Evolutionary conservation across 2,797 vertebrate species (phyloP), one percentile per base, ranked within the genome.

Genomic region (Carapus acus): DNA sequence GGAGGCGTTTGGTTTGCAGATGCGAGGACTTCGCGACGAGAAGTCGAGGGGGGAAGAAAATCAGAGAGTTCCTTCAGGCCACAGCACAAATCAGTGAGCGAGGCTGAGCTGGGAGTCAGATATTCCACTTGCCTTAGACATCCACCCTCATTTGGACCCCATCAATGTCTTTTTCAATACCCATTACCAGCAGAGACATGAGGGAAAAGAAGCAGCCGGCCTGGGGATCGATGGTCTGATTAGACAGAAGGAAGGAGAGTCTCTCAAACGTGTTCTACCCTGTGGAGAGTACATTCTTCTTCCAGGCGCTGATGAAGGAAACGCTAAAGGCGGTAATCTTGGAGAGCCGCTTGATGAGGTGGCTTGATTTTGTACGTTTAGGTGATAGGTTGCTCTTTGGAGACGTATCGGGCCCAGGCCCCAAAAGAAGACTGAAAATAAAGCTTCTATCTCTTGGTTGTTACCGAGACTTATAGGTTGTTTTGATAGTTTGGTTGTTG

Each of bases 81-180:
- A 3, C 43, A 46, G 49, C 59, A 52, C 62, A 62, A 55, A 49
- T 1, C 51, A 38, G 37, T 5, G 33, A 17, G 42, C 15, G 23
- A 0, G 16, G 24, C 17, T 43, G 50, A 51, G 53, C 24, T 9
- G 23, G 46, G 60, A 50, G 43, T 19, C 24, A 55, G 37, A 66
- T 50, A 61, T 50, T 53, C 58, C 54, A 63, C 56, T 65, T 71
- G 16, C 48, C 24, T 39, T 17, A 69, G 54, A 65, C 59, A 61
- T 66, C 64, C 41, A 47, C 60, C 54, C 58, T 67, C 57, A 74
- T 76, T 67, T 53, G 33, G 56, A 62, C 3, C 45, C 52, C 50
- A 53, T 70, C 55, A 55, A 54, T 49, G 71, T 47, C 53, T 64
- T 43, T 16, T 23, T 54, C 58, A 50, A 70, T 48, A 56, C 2